Base-by-base conservation (phyloP, 2,113 vertebrate genomes). In the Leptosomus discolor region DNA sequence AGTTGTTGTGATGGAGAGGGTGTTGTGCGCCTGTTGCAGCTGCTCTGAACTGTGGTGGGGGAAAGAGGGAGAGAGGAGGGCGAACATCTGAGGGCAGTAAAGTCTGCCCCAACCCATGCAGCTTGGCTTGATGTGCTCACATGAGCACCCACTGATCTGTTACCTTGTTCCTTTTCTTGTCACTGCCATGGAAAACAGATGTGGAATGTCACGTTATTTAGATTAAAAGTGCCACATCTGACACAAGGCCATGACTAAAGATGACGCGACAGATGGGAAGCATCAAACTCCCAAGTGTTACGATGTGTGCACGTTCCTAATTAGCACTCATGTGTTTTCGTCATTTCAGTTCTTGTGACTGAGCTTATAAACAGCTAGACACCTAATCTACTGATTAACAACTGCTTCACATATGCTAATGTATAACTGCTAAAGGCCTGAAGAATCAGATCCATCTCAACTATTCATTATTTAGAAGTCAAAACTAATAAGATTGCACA, bases 21-120 rank as follows among this genome's bases (percentile, higher is more conserved):
- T 29, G 18, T 70, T 6, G 1, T 70, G n/a, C 7, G 2, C 21
- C 63, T 2, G 1, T n/a, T 3, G 6, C 32, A 85, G 70, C 56
- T 63, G 51, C 69, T 71, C 65, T 0, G 0, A 53, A 29, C 53
- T n/a, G 4, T 0, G 0, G 9, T 3, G 3, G 21, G 23, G 45
- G 26, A 63, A 79, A 37, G 34, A 65, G 12, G 46, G 74, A 53
- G 74, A 54, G 50, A 86, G 41, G 34, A 84, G 15, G n/a, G 29
- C 0, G 11, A 90, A 65, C 58, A 86, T 90, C 87, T 94, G 68
- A 41, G 71, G 20, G 22, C 67, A 73, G 68, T 50, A 26, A 89
- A 81, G 29, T 23, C 61, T 90, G 78, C 36, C 36, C 90, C 61
- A 45, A 23, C 27, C 73, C 22, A 1, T 12, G 50, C n/a, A 69